A percentile compares a stretch with the other conserved stretches of the same genome.
Evolutionary conservation across 2,797 vertebrate species (phyloP).

Genomic region (Cottoperca gobio): DNA sequence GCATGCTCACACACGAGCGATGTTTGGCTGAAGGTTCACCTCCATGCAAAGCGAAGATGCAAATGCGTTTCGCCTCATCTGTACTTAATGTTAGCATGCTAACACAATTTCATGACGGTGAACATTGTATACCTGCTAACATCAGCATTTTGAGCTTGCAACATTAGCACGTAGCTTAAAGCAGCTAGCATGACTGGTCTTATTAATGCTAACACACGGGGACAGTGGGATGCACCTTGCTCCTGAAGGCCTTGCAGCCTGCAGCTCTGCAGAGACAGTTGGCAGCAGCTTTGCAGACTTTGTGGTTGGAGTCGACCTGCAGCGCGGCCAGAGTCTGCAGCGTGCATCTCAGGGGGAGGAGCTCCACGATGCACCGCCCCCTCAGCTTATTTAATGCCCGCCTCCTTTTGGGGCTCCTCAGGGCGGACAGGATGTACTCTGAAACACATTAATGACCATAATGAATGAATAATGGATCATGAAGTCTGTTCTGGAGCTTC

Average conservation of each 20-base stretch:
- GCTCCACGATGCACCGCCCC: slow-evolving; percentile 84
- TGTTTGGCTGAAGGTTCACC: too few relatives aligned
- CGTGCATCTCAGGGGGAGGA: slow-evolving; percentile 89
- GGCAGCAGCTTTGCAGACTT: slow-evolving; percentile 85
- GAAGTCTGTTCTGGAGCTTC: too few relatives aligned
- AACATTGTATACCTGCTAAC: not conserved
- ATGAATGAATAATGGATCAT: not conserved
- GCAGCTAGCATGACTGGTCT: not conserved
- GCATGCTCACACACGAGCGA: too few relatives aligned
- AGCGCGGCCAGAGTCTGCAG: slow-evolving; percentile 87
- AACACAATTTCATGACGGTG: not conserved
- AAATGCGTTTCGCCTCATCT: too few relatives aligned
- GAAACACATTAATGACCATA: slow-evolving; percentile 43
- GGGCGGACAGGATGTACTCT: slow-evolving; percentile 89
- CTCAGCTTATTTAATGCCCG: slow-evolving; percentile 87
- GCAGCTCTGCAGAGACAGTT: slow-evolving; percentile 82
- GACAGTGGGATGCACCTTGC: slow-evolving; percentile 80
- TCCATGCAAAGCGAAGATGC: too few relatives aligned
- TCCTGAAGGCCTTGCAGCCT: slow-evolving; percentile 83
- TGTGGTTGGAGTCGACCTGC: slow-evolving; percentile 89
- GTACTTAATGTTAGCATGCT: not conserved
- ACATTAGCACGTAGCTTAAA: not conserved
- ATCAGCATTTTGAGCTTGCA: not conserved
- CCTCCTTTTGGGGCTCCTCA: slow-evolving; percentile 85
- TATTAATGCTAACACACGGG: not conserved